phyloP scores from a whole-genome alignment of 2,113 vertebrate species.

The Eudorcas thomsonii region DNA sequence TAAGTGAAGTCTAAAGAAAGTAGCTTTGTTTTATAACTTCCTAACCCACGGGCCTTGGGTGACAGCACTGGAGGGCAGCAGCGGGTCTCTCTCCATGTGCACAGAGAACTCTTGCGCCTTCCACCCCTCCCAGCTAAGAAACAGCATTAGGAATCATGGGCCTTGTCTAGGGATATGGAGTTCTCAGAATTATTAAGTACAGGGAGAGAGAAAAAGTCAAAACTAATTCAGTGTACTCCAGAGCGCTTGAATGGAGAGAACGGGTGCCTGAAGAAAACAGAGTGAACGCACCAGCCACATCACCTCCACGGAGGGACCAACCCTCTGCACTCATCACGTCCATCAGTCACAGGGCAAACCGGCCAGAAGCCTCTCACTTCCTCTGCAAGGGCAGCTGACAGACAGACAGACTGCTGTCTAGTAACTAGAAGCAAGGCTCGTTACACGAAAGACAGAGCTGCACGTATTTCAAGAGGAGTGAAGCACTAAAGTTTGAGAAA shows the following conservation, averaged over 20 bases:
- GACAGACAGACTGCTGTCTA: slow-evolving; percentile 78
- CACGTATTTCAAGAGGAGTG: not conserved
- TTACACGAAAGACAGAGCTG: not conserved
- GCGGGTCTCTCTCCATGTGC: not conserved
- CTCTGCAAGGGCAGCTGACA: not conserved
- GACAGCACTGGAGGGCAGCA: not conserved
- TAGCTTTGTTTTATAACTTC: not conserved
- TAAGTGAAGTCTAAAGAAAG: not conserved
- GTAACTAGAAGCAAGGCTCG: slow-evolving; percentile 35
- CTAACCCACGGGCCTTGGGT: not conserved
- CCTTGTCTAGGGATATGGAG: not conserved
- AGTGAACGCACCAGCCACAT: not conserved
- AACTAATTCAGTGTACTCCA: slow-evolving; percentile 22
- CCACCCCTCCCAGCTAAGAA: not conserved
- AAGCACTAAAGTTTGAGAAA: not conserved
- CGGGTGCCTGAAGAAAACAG: not conserved
- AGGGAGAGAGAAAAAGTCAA: not conserved
- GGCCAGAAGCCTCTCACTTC: accelerated
- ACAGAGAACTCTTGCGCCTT: not conserved
- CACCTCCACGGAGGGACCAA: not conserved
- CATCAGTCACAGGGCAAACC: not conserved
- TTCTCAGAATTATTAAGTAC: slow-evolving; percentile 40
- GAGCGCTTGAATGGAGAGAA: not conserved
- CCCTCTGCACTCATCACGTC: accelerated
- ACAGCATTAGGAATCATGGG: not conserved